Base-by-base conservation (phyloP, 2,797 vertebrate species). In the Sebastes nivosus region DNA sequence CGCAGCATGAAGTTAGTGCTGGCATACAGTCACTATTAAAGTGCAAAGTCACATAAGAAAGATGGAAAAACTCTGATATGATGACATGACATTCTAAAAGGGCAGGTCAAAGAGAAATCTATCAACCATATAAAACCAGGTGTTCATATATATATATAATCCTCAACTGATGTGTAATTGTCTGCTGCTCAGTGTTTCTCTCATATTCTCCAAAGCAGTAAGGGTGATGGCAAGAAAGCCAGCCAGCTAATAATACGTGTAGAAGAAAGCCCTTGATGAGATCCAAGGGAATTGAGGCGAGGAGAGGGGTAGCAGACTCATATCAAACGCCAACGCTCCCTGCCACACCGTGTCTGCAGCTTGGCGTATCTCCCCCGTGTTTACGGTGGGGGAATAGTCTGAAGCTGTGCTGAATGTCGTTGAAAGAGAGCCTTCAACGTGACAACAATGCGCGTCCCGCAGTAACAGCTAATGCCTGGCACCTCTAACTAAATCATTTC, bases 401-500 rank as follows among this genome's bases (percentile, higher is more conserved):
- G 91, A 84, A 89, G 74, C 77, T 57, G 63, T 8, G 75, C 75
- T 86, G 79, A 91, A 80, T 55, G 88, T 66, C 24, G 75, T 82
- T 93, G 88, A 94, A 93, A 91, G 85, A 80, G 85, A 93, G 84
- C 87, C 82, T 88, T 91, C 88, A 80, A 85, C 67, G 30, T 76
- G 77, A 83, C 86, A 87, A 90, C 91, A 92, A 84, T 82, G 84
- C 29, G 61, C 66, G 85, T 91, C 89, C 87, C 85, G 55, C 79
- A 89, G 90, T 88, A 90, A 78, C 84, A 84, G 89, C 84, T 76
- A 85, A 91, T 81, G 85, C 86, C 84, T 92, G 87, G 87, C 86
- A 86, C 87, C 85, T 89, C 79, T 18, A 64, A 87, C 86, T 79
- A 91, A 94, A 94, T 91, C 82, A 90, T 94, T 95, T 93, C 74